Base-by-base conservation (phyloP, 2,888 invertebrate species). In the Drosophila incognita region DNA sequence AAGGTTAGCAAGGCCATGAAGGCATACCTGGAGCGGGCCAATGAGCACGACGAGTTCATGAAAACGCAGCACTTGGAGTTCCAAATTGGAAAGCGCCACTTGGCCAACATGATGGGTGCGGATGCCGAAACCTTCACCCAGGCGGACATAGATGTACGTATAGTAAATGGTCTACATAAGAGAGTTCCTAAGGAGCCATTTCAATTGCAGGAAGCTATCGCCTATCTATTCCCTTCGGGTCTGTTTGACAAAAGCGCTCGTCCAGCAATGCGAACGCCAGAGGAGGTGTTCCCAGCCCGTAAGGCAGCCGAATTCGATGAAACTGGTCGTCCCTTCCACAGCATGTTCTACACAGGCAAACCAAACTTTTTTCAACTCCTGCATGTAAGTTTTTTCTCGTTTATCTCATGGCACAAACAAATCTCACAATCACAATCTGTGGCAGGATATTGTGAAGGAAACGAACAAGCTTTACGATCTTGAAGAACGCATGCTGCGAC, bases 21-120 rank as follows among this genome's bases (percentile, higher is more conserved):
- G 92, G 95, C 97, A 0, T 99, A 98, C 92, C 94, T 99, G 73
- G 96, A 98, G 92, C 94, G 97, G 89, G 96, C 98, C 10, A 94
- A 94, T 87, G 95, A 96, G 89, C 96, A 98, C 91, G 96, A 98
- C 90, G 95, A 95, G 74, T 97, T 98, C 90, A 97, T 99, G 95
- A 95, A 95, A 87, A 95, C 95, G 75, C 96, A 98, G 93, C 94
- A 94, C 58, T 93, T 95, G 15, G 97, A 98, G 89, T 99, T 95
- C 93, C 96, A 97, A 92, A 96, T 98, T 89, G 99, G 99, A 21
- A 98, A 97, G 92, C 94, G 99, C 38, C 99, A 99, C 94, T 95
- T 99, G 76, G 99, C 99, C 0, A 99, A 99, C 92, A 99, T 99
- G 96, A 99, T 99, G 99, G 99, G 99, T 0, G 96, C 96, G 93